Conservation (phyloP, 1,140 invertebrate genomes). For the Diorhabda elongata region DNA sequence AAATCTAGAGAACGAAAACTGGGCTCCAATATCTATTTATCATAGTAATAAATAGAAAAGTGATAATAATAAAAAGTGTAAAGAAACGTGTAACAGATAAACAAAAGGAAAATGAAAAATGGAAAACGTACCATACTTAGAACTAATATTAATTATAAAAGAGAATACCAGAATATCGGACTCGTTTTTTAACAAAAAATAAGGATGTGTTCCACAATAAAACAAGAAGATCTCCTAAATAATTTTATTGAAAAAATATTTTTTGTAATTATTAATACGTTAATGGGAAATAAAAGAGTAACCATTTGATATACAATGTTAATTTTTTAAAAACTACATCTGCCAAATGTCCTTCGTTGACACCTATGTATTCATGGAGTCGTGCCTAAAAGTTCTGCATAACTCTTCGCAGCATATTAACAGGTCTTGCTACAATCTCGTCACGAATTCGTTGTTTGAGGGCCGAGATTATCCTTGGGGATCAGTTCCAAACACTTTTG, state of each 20-base stretch:
- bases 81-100: no score
- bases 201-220: no score
- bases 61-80: no score
- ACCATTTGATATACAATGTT: conserved; percentile 7
- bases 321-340: conserved; percentile 19
- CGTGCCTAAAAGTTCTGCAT: conserved; percentile 22
- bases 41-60: no score
- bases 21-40: no score
- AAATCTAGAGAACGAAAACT: no score
- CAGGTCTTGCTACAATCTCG: conserved; percentile 25
- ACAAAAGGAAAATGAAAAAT: no score
- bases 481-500: no score
- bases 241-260: conserved; percentile 17
- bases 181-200: no score
- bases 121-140: no score
- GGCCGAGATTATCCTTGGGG: conserved; percentile 9
- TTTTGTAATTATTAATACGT: neutral
- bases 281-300: conserved; percentile 15
- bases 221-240: conserved; percentile 13
- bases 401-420: conserved; percentile 20
- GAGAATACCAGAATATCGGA: no score
- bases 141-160: no score
- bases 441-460: conserved; percentile 24
- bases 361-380: conserved; percentile 47
- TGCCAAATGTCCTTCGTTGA: conserved; percentile 28